phyloP scores from a whole-genome alignment of 2,113 vertebrate species.

The Phylloscopus trochiloides region DNA sequence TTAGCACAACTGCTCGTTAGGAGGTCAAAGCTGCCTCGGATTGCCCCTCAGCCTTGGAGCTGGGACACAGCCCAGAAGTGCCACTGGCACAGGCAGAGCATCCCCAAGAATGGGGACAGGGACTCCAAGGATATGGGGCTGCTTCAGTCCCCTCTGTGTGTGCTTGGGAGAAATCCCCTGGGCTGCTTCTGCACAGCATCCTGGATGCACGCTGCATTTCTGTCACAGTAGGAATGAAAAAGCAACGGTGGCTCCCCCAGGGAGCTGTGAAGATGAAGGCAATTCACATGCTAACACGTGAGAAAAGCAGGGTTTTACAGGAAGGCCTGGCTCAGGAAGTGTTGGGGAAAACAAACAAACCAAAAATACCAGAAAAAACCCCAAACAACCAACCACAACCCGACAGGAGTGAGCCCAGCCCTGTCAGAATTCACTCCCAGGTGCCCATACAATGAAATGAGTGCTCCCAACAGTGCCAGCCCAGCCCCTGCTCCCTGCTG shows the following conservation, averaged over 20 bases:
- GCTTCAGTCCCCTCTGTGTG: fast-evolving
- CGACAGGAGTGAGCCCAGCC: background rate
- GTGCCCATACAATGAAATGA: background rate
- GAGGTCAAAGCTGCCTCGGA: background rate
- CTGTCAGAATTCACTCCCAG: background rate
- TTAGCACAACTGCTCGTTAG: background rate
- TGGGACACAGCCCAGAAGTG: background rate
- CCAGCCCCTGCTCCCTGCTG: background rate
- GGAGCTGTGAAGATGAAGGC: background rate
- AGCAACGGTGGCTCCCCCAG: background rate
- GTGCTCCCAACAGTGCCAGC: background rate
- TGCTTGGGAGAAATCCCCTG: background rate
- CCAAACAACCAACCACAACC: background rate
- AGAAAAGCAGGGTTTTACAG: background rate
- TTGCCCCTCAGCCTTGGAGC: background rate
- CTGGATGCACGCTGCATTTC: background rate
- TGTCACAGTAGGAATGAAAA: background rate
- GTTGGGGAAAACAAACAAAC: background rate
- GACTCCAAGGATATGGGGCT: background rate
- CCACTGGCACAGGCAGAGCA: background rate
- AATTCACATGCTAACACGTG: background rate
- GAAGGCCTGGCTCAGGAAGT: background rate
- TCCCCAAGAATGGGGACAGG: background rate
- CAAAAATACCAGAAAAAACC: background rate
- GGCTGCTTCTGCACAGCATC: background rate